Evolutionary conservation across 92 coral and sea anemone genomes (phyloP), one percentile per base, ranked within the genome.

Genomic region (Heliopora coerulea): DNA sequence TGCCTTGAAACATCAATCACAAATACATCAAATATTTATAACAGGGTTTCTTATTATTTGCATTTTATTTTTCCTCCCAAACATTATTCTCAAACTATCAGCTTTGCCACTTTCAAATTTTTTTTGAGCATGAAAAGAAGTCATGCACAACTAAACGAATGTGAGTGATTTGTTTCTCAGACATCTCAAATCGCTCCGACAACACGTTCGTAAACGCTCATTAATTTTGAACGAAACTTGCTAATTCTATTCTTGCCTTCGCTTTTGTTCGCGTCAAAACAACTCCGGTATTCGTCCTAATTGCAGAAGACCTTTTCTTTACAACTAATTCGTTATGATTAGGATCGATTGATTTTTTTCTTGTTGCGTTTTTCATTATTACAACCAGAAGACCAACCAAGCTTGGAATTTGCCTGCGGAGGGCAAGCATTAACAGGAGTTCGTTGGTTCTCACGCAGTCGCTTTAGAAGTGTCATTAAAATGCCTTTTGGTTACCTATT

Each of bases 211-310:
- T 50, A 54, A 23, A n/a, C 15, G 50, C 77, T 70, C 77, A 57
- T 70, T 70, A 70, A 70, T 70, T 70, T 70, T 70, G 54, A 70
- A 56, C 30, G 77, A 30, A 70, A 54, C 77, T 31, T 33, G 54
- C 54, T 70, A 70, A 70, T 50, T 70, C 63, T 23, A 56, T 52
- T 56, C 77, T 56, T 56, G 61, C 61, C 23, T 13, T 23, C 31
- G 30, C 12, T 23, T 28, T 23, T 28, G 32, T 33, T 28, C 13
- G 27, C 63, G 39, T 70, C 77, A 52, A 52, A 50, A 70, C 63
- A 70, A 50, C 31, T 29, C 49, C 49, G 19, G 54, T 54, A 28
- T 33, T 56, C 58, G 58, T 41, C 26, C 33, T 70, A 70, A 70
- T 70, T 70, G 77, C 63, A 19, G 54, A 30, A 32, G 15, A 32